A percentile compares a stretch with the other conserved stretches of the same genome.
Evolutionary conservation across 2,888 invertebrate species (phyloP).

Genomic region (Drosophila suboccidentalis): DNA sequence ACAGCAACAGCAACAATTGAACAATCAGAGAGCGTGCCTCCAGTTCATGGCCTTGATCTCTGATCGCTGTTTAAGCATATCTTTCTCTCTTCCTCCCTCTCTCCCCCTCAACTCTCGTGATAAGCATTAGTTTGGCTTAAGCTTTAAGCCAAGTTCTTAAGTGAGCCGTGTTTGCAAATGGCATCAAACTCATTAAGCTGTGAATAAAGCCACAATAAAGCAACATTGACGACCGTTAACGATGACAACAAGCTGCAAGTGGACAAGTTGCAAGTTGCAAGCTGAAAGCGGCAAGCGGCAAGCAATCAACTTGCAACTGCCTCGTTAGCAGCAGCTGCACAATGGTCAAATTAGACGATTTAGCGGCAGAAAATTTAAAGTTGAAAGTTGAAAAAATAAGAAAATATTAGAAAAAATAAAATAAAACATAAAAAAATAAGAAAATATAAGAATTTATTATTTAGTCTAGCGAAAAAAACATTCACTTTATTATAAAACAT

Average conservation of each 20-base stretch:
- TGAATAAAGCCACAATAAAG: conserved; percentile 66
- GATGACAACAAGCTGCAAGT: conserved; percentile 61
- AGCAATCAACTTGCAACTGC: conserved; percentile 9
- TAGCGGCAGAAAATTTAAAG: background rate
- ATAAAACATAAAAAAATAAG: too few species aligned
- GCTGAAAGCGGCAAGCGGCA: background rate
- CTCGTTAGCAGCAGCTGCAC: conserved; percentile 5
- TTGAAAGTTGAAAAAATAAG: too few species aligned
- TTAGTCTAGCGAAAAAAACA: too few species aligned
- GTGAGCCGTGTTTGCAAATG: conserved; percentile 12
- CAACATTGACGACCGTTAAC: conserved; percentile 62
- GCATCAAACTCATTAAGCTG: conserved; percentile 27
- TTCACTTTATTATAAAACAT: too few species aligned
- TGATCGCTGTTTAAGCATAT: background rate
- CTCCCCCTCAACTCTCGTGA: conserved; percentile 12
- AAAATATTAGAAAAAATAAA: too few species aligned
- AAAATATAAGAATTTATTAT: too few species aligned
- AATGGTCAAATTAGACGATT: background rate
- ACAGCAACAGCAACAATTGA: conserved; percentile 57
- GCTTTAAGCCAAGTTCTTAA: conserved; percentile 11
- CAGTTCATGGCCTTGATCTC: conserved; percentile 56
- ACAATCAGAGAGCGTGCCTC: conserved; percentile 52
- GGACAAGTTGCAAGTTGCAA: conserved; percentile 42
- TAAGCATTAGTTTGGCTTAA: conserved; percentile 40
- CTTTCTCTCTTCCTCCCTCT: conserved; percentile 1